phyloP scores from a whole-genome alignment of 2,888 invertebrate species.

The Parnassius mnemosyne region DNA sequence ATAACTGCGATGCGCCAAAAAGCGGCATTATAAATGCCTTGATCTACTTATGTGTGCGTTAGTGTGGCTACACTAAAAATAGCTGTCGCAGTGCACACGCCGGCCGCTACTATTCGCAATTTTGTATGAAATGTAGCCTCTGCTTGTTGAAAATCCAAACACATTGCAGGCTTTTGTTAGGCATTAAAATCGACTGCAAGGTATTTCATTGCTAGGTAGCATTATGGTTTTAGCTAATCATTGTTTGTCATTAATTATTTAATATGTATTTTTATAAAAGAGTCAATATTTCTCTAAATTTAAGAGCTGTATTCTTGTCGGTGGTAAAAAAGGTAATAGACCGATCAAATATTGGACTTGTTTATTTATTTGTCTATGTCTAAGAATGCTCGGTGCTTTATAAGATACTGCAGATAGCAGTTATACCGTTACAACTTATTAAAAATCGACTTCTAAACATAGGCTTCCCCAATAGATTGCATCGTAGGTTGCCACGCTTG shows the following conservation, averaged over 20 bases:
- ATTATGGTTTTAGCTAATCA: slow-evolving; percentile 13
- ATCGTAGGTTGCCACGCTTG: too few relatives aligned
- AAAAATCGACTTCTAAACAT: too few relatives aligned
- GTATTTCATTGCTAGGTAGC: slow-evolving; percentile 20
- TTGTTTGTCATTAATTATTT: slow-evolving; percentile 7
- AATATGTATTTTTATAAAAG: too few relatives aligned
- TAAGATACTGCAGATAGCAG: too few relatives aligned
- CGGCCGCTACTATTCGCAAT: slow-evolving; percentile 17
- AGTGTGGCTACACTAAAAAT: slow-evolving; percentile 20
- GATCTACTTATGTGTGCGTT: slow-evolving; percentile 21
- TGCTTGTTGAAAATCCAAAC: slow-evolving; percentile 24
- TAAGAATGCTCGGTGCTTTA: too few relatives aligned
- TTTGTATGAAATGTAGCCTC: slow-evolving; percentile 26
- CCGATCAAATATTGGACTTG: too few relatives aligned
- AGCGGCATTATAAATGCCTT: slow-evolving; percentile 15
- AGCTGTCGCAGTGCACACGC: slow-evolving; percentile 23
- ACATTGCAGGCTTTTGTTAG: slow-evolving; percentile 25
- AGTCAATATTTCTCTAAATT: too few relatives aligned
- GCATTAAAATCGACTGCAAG: slow-evolving; percentile 26
- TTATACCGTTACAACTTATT: too few relatives aligned
- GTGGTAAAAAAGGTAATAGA: too few relatives aligned
- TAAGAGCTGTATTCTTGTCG: too few relatives aligned
- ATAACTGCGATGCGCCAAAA: slow-evolving; percentile 20
- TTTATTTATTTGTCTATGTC: too few relatives aligned
- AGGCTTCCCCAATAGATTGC: too few relatives aligned